Evolutionary conservation across 2,888 invertebrate species (phyloP).

Genomic region (Lamellibrachia columna): DNA sequence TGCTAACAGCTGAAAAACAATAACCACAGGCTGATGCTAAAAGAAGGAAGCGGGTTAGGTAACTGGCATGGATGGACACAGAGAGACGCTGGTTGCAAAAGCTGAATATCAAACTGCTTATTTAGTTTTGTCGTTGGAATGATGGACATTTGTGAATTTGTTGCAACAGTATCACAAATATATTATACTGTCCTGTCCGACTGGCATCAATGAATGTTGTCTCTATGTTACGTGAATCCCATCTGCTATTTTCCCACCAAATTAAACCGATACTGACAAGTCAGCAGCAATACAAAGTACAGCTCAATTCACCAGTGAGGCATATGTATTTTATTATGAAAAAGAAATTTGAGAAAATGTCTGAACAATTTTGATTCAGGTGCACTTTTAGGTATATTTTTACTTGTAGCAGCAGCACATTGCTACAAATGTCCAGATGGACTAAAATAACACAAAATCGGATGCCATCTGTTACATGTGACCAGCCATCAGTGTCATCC

Average conservation of each 20-base stretch:
- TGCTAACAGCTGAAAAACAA: constrained; percentile 56
- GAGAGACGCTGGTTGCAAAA: background rate
- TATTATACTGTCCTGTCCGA: background rate
- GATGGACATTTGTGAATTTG: no score
- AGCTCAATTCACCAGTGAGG: no score
- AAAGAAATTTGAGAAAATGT: background rate
- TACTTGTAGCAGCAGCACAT: background rate
- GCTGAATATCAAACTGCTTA: background rate
- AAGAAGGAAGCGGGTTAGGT: constrained; percentile 16
- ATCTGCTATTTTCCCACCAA: background rate
- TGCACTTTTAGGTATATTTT: background rate
- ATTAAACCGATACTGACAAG: background rate
- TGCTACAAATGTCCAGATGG: background rate
- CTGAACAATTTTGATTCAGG: background rate
- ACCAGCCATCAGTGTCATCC: background rate
- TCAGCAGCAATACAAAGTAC: no score
- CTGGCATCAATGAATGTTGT: background rate
- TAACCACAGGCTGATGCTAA: constrained; percentile 17
- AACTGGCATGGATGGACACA: background rate
- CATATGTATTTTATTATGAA: no score
- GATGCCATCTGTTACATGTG: background rate
- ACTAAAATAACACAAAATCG: background rate
- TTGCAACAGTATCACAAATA: no score
- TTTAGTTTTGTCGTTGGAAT: no score
- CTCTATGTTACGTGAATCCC: background rate